A percentile compares a stretch with the other conserved stretches of the same genome.
phyloP scores from a whole-genome alignment of 30 jellyfish, hydroid and myxozoan genomes.

The Chrysaora quinquecirrha region DNA sequence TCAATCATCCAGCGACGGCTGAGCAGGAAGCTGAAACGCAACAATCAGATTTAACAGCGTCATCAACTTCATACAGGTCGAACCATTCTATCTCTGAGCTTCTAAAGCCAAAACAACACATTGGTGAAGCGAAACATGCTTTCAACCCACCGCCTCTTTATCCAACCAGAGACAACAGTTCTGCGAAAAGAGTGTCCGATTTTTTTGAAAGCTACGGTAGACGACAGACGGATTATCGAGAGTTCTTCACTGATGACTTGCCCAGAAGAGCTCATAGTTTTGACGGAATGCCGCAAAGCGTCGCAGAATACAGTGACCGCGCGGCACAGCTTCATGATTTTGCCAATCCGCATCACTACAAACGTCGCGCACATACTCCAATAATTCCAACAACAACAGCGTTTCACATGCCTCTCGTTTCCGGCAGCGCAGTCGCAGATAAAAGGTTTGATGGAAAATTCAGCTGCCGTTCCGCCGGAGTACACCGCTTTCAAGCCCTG shows the following conservation, averaged over 20 bases:
- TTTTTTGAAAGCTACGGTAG: not conserved
- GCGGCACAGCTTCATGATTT: conserved; percentile 31
- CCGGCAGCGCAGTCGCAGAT: conserved; percentile 30
- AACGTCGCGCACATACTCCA: conserved; percentile 56
- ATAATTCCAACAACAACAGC: conserved; percentile 11
- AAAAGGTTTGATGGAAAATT: conserved; percentile 31
- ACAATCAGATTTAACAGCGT: not conserved
- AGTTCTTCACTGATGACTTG: conserved; percentile 17
- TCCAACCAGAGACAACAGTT: conserved; percentile 21
- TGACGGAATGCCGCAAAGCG: conserved; percentile 45
- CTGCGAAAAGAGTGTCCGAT: conserved; percentile 11
- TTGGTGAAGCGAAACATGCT: conserved; percentile 19
- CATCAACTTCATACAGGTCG: conserved; percentile 16
- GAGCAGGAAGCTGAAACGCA: conserved; percentile 1
- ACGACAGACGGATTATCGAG: conserved; percentile 3
- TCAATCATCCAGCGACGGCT: not conserved
- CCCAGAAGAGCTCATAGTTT: conserved; percentile 14
- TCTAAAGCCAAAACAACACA: conserved; percentile 64
- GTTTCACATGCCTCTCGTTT: conserved; percentile 22
- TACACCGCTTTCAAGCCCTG: conserved; percentile 69
- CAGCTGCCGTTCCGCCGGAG: conserved; percentile 66
- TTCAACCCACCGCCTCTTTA: conserved; percentile 15
- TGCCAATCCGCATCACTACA: conserved; percentile 22
- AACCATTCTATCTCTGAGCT: conserved; percentile 79
- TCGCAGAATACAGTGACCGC: conserved; percentile 29